A percentile compares a stretch with the other conserved stretches of the same genome.
phyloP scores from a whole-genome alignment of 2,888 invertebrate genomes.

The Hermaeophaga mercurialis region DNA sequence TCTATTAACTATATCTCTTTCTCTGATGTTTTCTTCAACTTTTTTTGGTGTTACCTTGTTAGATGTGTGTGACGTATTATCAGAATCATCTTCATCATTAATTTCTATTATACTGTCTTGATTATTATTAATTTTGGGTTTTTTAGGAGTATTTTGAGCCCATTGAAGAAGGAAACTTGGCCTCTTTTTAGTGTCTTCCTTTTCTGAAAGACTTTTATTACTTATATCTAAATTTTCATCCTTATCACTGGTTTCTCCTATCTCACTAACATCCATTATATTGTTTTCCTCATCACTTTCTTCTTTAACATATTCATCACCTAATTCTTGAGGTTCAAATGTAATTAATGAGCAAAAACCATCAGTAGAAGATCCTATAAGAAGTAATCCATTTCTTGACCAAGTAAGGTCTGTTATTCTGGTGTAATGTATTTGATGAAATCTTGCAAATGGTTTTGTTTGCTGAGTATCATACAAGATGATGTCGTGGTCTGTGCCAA shows the following conservation, averaged over 20 bases:
- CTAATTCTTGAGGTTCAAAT: slow-evolving; percentile 77
- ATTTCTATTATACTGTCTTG: slow-evolving; percentile 1
- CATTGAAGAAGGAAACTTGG: slow-evolving; percentile 52
- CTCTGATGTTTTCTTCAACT: neutral
- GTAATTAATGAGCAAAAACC: slow-evolving; percentile 86
- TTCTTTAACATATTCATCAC: slow-evolving; percentile 62
- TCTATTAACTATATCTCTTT: neutral
- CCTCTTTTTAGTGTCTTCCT: slow-evolving; percentile 39
- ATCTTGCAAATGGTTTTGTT: slow-evolving; percentile 74
- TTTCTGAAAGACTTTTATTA: slow-evolving; percentile 32
- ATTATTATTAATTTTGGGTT: neutral
- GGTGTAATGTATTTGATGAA: slow-evolving; percentile 89
- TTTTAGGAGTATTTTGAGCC: slow-evolving; percentile 44
- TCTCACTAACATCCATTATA: slow-evolving; percentile 44
- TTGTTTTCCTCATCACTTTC: slow-evolving; percentile 52
- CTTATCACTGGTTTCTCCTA: slow-evolving; percentile 43
- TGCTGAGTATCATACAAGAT: slow-evolving; percentile 90
- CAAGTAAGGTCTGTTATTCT: slow-evolving; percentile 86
- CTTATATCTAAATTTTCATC: slow-evolving; percentile 40
- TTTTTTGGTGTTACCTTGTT: too few relatives aligned
- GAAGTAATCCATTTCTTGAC: slow-evolving; percentile 78
- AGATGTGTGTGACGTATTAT: too few relatives aligned
- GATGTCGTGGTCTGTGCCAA: slow-evolving; percentile 86
- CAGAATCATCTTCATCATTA: slow-evolving; percentile 8
- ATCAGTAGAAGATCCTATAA: slow-evolving; percentile 85